Evolutionary conservation across 92 coral and sea anemone genomes (phyloP).

Genomic region (Porites divaricata): DNA sequence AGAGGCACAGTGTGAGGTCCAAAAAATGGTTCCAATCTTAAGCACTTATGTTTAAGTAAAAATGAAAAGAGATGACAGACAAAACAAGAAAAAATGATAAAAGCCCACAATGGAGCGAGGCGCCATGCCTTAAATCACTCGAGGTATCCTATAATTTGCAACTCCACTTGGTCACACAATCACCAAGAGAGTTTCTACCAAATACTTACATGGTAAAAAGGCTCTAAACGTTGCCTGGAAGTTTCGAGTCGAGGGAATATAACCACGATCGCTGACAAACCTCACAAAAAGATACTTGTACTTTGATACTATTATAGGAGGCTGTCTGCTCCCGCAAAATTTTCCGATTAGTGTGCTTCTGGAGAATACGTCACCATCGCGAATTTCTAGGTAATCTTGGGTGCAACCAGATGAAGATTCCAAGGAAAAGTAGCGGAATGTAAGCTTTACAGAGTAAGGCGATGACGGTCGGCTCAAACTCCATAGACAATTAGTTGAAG

Average conservation of each 20-base stretch:
- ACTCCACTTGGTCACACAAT: neutral
- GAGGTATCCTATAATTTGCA: neutral
- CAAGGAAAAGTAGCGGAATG: constrained; percentile 32
- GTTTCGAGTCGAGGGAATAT: neutral
- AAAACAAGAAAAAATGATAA: no score
- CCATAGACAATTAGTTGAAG: neutral
- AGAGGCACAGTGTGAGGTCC: no score
- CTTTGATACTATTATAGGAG: constrained; percentile 61
- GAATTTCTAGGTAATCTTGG: constrained; percentile 63
- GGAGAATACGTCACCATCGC: constrained; percentile 52
- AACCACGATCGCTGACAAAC: constrained; percentile 34
- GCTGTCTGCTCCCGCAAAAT: constrained; percentile 60
- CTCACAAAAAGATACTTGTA: constrained; percentile 41
- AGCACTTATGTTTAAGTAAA: no score
- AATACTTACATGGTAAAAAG: constrained; percentile 18
- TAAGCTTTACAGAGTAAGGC: constrained; percentile 13
- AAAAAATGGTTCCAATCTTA: no score
- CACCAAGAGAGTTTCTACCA: neutral
- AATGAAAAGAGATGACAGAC: no score
- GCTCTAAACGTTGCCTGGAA: constrained; percentile 41
- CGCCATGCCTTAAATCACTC: no score
- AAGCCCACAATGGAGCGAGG: no score
- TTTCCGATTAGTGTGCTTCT: constrained; percentile 55
- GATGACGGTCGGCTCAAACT: constrained; percentile 1
- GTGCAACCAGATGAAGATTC: constrained; percentile 33